phyloP scores from a whole-genome alignment of 92 coral and sea anemone species.

The Bergia puertoricense region DNA sequence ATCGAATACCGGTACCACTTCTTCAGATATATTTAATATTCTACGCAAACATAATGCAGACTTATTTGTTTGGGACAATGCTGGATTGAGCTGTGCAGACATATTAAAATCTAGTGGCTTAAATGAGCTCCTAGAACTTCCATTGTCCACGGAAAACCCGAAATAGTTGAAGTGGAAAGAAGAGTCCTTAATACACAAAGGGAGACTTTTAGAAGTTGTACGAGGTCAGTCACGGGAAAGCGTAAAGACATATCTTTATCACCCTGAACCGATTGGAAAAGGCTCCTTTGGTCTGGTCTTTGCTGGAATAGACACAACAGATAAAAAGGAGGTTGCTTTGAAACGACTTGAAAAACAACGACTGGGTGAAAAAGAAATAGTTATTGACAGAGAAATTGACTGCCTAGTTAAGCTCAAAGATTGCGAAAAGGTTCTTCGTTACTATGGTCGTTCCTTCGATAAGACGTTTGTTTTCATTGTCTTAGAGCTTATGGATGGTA shows the following conservation, averaged over 20 bases:
- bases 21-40: background rate
- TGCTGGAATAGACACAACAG: slow-evolving; percentile 49
- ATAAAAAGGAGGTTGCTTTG: slow-evolving; percentile 63
- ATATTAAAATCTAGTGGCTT: slow-evolving; percentile 3
- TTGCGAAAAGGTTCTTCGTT: background rate
- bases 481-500: slow-evolving; percentile 10
- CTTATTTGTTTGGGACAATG: background rate
- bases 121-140: background rate
- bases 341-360: slow-evolving; percentile 57
- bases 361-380: background rate
- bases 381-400: background rate
- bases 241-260: slow-evolving; percentile 39
- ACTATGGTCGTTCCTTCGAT: background rate
- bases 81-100: slow-evolving; percentile 17
- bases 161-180: slow-evolving; percentile 45
- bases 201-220: slow-evolving; percentile 40
- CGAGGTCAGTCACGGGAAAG: slow-evolving; percentile 6
- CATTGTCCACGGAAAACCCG: slow-evolving; percentile 12
- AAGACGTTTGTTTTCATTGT: background rate
- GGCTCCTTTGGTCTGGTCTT: slow-evolving; percentile 48
- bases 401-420: background rate
- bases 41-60: slow-evolving; percentile 24
- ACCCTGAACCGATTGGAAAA: slow-evolving; percentile 37
- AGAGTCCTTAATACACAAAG: slow-evolving; percentile 34
- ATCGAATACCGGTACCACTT: too few relatives aligned